A percentile compares a stretch with the other conserved stretches of the same genome.
These are phyloP conservation scores for Sebastes diploproa DNA, from an alignment of 2,797 vertebrate species.

Conservation along the genomic window DNA sequence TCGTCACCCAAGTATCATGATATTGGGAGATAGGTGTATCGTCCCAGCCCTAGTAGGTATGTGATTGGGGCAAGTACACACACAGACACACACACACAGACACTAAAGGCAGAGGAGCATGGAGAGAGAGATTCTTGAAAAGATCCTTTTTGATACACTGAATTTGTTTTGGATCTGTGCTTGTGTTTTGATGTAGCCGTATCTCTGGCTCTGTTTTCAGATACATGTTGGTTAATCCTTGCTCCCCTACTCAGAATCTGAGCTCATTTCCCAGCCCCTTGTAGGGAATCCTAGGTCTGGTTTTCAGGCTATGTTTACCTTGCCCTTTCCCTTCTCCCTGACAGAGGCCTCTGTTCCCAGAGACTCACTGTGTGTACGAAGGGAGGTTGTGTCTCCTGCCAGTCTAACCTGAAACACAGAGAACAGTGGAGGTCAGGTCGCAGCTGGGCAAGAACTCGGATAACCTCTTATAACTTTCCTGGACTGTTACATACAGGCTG, in stretches of 20 bases:
- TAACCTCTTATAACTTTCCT: background rate
- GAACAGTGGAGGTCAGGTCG: background rate
- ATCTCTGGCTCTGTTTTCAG: background rate
- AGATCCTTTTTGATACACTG: background rate
- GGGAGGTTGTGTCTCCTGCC: conserved; percentile 17
- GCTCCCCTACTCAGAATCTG: background rate
- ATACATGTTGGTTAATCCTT: background rate
- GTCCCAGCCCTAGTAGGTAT: background rate
- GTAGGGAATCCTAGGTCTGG: conserved; percentile 13
- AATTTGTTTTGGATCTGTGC: background rate
- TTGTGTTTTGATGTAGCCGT: background rate
- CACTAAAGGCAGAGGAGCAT: background rate
- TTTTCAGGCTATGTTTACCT: conserved; percentile 31
- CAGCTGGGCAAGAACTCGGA: background rate
- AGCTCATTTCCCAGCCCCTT: background rate
- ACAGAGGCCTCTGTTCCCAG: conserved; percentile 26
- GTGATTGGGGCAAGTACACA: background rate
- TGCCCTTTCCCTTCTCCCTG: conserved; percentile 6
- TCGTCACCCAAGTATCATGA: too few relatives aligned
- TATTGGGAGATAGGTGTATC: too few relatives aligned
- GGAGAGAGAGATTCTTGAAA: background rate
- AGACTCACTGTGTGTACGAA: conserved; percentile 23
- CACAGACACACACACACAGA: background rate
- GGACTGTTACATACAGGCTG: background rate
- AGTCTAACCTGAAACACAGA: conserved; percentile 22